Evolutionary conservation across 2,113 vertebrate species (phyloP).

Genomic region (Fulmarus glacialis): DNA sequence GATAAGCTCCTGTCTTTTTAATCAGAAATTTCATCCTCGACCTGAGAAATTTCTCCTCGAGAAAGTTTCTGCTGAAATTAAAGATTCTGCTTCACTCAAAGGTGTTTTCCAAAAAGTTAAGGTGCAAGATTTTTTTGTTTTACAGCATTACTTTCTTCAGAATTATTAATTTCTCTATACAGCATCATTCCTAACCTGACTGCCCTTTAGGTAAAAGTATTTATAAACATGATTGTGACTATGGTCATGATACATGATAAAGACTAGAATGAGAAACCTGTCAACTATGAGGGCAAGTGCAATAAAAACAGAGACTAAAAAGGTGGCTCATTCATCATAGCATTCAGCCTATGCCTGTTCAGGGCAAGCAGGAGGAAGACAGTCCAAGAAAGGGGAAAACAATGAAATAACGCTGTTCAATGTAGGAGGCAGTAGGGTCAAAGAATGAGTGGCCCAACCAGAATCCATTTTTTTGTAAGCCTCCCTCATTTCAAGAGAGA

Average conservation of each 20-base stretch:
- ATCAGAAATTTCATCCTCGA: not conserved
- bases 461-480: not conserved
- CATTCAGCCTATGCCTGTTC: not conserved
- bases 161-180: not conserved
- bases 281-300: not conserved
- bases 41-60: not conserved
- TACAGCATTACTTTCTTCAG: not conserved
- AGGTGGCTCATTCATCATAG: not conserved
- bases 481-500: not conserved
- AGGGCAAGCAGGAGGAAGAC: not conserved
- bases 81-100: not conserved
- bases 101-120: not conserved
- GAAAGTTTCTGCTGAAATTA: not conserved
- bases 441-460: not conserved
- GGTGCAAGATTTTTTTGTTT: not conserved
- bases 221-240: not conserved
- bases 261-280: not conserved
- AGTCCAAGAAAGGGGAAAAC: not conserved
- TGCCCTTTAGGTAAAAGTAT: not conserved
- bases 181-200: not conserved
- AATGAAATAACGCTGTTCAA: not conserved
- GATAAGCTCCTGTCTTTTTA: not conserved
- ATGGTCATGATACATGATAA: not conserved
- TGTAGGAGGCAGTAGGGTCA: not conserved
- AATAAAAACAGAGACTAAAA: not conserved